Base-by-base conservation (phyloP, 2,797 vertebrate species). In the Phrynocephalus vlangalii region DNA sequence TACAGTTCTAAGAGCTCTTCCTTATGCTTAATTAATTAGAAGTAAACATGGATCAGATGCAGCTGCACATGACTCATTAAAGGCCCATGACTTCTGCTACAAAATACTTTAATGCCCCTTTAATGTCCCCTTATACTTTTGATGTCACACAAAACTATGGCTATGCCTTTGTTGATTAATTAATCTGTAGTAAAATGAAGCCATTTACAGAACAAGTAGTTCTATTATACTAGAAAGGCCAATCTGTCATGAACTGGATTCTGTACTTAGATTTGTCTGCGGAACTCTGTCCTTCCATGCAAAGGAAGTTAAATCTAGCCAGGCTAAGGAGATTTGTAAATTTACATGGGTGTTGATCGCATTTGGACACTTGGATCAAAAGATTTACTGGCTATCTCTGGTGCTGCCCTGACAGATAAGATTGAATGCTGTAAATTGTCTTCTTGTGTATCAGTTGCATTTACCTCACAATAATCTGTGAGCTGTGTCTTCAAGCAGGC, bases 381-480 rank as follows among this genome's bases (percentile, higher is more conserved):
- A 44, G 56, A 83, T 78, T 87, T 52, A 83, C 80, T 86, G 81
- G 15, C 6, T 85, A 0, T 91, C 66, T 15, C 0, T 38, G 44
- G 0, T 70, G 18, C 67, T 68, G 60, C 20, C 66, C 80, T 87
- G n/a, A 68, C 82, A 85, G 33, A 71, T 16, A 86, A 44, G 44
- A n/a, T 0, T 0, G 3, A 1, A 1, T 79, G 83, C 67, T 77
- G 22, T 86, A 84, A 84, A 80, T 60, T 78, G 56, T 79, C 72
- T 84, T 38, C 56, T 44, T 67, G 76, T 77, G 83, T 82, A 82
- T 92, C 92, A 82, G 78, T 85, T 88, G 83, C 94, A 93, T 94
- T 94, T 94, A 91, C 83, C 75, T 22, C 93, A 90, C 85, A 85
- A 89, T 89, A 91, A 93, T 88, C 84, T 84, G 90, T 78, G 28